phyloP scores from a whole-genome alignment of 2,888 invertebrate species.

The Lasioglossum villosulum region DNA sequence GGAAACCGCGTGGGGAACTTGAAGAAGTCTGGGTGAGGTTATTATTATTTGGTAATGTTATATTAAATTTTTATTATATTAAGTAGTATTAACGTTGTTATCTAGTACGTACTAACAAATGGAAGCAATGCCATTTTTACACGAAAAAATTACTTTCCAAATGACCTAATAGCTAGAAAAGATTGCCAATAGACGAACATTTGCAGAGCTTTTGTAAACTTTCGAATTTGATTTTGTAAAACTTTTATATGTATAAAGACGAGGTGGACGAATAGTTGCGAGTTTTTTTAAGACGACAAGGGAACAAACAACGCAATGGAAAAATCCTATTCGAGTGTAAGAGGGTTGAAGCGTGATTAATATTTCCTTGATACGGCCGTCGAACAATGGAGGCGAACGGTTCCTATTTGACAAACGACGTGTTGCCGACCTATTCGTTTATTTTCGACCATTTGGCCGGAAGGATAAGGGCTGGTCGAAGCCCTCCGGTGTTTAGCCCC shows the following conservation, averaged over 20 bases:
- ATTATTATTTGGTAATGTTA: too few species aligned
- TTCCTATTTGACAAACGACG: constrained; percentile 59
- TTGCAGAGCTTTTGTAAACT: too few species aligned
- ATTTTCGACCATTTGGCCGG: constrained; percentile 76
- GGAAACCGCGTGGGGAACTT: not conserved
- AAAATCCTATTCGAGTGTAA: not conserved
- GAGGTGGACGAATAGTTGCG: not conserved
- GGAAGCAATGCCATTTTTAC: too few species aligned
- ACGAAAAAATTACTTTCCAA: too few species aligned
- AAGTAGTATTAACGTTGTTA: too few species aligned
- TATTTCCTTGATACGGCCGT: constrained; percentile 36
- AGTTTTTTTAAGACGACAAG: constrained; percentile 3
- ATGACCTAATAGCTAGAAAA: too few species aligned
- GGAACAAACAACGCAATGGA: not conserved
- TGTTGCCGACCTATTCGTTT: constrained; percentile 52
- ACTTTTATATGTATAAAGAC: too few species aligned
- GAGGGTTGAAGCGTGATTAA: constrained; percentile 35
- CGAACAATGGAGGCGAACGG: constrained; percentile 29
- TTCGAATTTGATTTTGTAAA: too few species aligned
- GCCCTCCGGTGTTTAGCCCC: constrained; percentile 63
- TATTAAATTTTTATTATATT: too few species aligned
- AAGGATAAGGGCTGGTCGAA: constrained; percentile 71
- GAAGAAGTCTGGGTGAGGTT: not conserved
- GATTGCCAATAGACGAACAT: too few species aligned
- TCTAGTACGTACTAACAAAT: too few species aligned